Percentiles rank a stretch among this genome's conserved stretches.
phyloP scores from a whole-genome alignment of 92 coral and sea anemone species.

The Zoanthus sociatus region DNA sequence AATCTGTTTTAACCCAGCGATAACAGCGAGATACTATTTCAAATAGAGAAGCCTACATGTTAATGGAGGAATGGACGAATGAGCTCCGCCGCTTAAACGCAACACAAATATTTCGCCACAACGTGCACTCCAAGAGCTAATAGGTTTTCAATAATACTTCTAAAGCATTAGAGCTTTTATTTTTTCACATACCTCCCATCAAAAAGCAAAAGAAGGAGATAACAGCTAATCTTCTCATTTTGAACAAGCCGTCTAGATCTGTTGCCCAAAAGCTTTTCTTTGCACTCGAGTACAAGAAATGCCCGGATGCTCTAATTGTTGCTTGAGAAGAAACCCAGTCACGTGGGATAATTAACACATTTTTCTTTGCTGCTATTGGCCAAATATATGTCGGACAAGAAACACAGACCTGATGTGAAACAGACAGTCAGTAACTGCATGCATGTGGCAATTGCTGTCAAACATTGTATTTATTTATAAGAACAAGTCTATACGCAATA shows the following conservation, averaged over 20 bases:
- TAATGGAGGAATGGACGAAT: constrained; percentile 23
- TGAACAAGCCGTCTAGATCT: background rate
- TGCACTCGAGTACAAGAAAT: constrained; percentile 15
- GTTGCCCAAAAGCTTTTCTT: constrained; percentile 1
- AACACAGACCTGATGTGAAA: background rate
- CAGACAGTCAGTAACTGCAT: no score
- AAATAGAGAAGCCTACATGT: constrained; percentile 32
- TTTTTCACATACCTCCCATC: constrained; percentile 22
- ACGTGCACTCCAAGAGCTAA: background rate
- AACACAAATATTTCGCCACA: constrained; percentile 22
- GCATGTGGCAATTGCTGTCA: no score
- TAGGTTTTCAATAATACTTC: background rate
- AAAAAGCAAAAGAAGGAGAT: background rate
- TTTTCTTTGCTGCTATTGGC: constrained; percentile 13
- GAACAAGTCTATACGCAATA: no score
- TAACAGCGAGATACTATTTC: constrained; percentile 43
- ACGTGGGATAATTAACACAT: constrained; percentile 41
- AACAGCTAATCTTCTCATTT: background rate
- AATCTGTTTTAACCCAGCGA: background rate
- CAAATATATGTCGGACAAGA: background rate
- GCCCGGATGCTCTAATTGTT: constrained; percentile 41
- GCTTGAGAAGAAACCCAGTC: constrained; percentile 32
- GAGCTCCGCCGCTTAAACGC: constrained; percentile 23
- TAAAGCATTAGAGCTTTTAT: background rate
- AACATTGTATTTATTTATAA: no score